These are phyloP conservation scores for Cyphomyrmex costatus DNA, from an alignment of 1,140 invertebrate species.

Conservation along the genomic window DNA sequence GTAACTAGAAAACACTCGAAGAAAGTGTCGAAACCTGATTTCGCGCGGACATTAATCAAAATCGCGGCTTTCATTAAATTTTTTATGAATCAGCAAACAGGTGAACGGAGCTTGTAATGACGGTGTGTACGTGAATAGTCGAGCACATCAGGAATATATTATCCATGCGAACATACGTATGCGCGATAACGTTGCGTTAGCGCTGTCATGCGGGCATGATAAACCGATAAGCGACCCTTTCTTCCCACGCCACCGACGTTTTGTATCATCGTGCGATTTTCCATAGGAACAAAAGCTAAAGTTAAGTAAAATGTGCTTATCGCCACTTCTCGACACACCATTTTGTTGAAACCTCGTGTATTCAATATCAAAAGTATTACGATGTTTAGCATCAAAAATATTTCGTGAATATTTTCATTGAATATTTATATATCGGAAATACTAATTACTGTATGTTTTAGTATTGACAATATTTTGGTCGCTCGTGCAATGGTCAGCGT, in stretches of 20 bases:
- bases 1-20: conserved; percentile 25
- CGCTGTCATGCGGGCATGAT: conserved; percentile 76
- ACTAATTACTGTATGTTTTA: no score
- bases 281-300: conserved; percentile 46
- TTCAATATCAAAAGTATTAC: background rate
- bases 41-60: conserved; percentile 37
- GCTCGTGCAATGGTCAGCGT: background rate
- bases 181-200: conserved; percentile 75
- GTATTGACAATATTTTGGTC: background rate
- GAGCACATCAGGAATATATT: conserved; percentile 75
- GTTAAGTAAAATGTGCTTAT: conserved; percentile 11
- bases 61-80: conserved; percentile 34
- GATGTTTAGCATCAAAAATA: background rate
- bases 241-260: conserved; percentile 74
- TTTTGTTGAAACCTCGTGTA: background rate
- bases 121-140: conserved; percentile 59
- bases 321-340: background rate
- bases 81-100: conserved; percentile 54
- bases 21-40: conserved; percentile 31
- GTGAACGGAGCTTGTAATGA: conserved; percentile 66
- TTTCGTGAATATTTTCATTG: background rate
- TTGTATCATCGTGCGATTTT: conserved; percentile 52
- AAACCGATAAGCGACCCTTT: conserved; percentile 75
- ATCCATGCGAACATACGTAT: conserved; percentile 71
- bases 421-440: no score